Conservation (phyloP, 2,888 invertebrate genomes). For the Poecilobothrus nobilitatus region DNA sequence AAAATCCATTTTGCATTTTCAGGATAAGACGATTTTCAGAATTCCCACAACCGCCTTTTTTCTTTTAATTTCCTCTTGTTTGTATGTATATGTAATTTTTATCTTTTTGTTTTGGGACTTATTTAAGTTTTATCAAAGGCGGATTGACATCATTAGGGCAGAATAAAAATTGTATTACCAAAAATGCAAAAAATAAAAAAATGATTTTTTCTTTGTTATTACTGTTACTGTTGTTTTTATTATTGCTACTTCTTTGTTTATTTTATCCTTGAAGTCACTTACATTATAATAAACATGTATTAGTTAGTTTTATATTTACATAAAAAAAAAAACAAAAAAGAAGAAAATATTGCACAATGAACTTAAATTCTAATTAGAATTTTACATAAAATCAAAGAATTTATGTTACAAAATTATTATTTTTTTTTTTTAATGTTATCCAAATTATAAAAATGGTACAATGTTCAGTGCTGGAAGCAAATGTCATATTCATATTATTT, state of each 20-base stretch:
- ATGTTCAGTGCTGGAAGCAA: too few relatives aligned
- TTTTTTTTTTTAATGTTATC: too few relatives aligned
- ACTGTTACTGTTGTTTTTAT: background rate
- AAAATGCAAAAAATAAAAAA: background rate
- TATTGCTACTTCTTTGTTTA: background rate
- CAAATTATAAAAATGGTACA: too few relatives aligned
- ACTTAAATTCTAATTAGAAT: slow-evolving; percentile 1
- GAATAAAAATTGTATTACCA: background rate
- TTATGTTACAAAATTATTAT: background rate
- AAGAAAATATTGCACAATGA: background rate
- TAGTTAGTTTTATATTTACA: background rate
- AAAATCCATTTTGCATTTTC: background rate
- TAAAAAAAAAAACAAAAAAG: background rate
- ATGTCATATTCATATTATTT: too few relatives aligned
- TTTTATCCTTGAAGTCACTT: background rate
- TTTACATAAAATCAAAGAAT: background rate
- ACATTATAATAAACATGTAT: slow-evolving; percentile 6
- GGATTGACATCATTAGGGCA: slow-evolving; percentile 6
- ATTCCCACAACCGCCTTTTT: background rate
- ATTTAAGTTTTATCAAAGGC: background rate
- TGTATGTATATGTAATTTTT: background rate
- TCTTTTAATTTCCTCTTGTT: background rate
- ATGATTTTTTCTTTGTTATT: background rate
- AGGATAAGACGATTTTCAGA: background rate
- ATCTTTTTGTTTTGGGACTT: background rate